These are phyloP conservation scores for Drosophila pegasa DNA, from an alignment of 2,888 invertebrate species.

Conservation along the genomic window DNA sequence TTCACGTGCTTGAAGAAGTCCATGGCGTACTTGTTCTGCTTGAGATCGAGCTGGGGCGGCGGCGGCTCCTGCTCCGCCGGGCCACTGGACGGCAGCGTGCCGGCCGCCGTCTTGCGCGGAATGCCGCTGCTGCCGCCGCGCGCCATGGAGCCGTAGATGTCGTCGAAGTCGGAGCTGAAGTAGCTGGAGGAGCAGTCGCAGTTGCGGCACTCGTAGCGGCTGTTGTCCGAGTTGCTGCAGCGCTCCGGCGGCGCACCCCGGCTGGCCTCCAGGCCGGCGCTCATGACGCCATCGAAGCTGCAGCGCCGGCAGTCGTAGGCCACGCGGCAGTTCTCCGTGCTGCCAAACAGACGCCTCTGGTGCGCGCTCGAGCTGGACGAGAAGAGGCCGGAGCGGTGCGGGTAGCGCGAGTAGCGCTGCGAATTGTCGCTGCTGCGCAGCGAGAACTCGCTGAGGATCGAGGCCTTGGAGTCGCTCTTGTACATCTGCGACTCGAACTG, in stretches of 20 bases:
- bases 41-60: constrained; percentile 77
- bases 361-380: constrained; percentile 74
- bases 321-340: constrained; percentile 84
- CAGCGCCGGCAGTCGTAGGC: constrained; percentile 84
- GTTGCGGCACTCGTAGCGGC: constrained; percentile 84
- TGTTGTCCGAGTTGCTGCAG: constrained; percentile 84
- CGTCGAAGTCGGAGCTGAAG: constrained; percentile 85
- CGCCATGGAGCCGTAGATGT: constrained; percentile 79
- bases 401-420: constrained; percentile 69
- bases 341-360: constrained; percentile 84
- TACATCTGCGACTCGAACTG: constrained; percentile 83
- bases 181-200: constrained; percentile 85
- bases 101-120: constrained; percentile 81
- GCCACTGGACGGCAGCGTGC: constrained; percentile 73
- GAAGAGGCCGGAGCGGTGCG: constrained; percentile 77
- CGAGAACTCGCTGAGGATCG: constrained; percentile 84
- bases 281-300: constrained; percentile 81
- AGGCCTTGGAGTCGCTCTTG: constrained; percentile 84
- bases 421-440: constrained; percentile 84
- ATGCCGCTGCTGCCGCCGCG: constrained; percentile 76
- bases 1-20: constrained; percentile 85
- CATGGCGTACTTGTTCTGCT: constrained; percentile 85
- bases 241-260: background rate
- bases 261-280: background rate
- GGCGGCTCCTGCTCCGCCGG: constrained; percentile 45